These are phyloP conservation scores for Xylota sylvarum DNA, from an alignment of 2,888 invertebrate genomes.

Conservation along the genomic window DNA sequence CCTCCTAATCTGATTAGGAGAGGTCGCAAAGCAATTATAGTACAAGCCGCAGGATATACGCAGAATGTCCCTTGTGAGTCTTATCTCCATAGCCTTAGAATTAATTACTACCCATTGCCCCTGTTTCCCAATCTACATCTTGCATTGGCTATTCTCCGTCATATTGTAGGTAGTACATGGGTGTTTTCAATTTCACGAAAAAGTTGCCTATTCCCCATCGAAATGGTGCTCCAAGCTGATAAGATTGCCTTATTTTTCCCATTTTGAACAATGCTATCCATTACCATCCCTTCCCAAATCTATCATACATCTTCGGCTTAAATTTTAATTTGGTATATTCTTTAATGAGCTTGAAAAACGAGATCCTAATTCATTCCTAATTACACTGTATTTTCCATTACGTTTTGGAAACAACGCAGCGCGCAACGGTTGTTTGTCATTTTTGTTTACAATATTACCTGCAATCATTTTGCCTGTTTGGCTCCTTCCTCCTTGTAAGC, in stretches of 20 bases:
- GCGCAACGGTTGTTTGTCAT: conserved; percentile 9
- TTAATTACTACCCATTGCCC: no score
- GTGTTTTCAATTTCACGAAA: no score
- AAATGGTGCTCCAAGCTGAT: no score
- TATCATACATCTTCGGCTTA: neutral
- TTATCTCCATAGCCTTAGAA: no score
- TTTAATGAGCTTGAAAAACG: conserved; percentile 3
- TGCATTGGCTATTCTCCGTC: no score
- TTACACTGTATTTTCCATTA: conserved; percentile 1
- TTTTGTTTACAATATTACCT: conserved; percentile 22
- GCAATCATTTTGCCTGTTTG: conserved; percentile 9
- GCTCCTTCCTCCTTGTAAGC: neutral
- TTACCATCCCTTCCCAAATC: neutral
- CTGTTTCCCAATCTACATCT: no score
- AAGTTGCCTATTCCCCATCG: no score
- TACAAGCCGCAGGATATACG: no score
- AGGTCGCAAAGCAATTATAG: no score
- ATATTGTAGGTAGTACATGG: no score
- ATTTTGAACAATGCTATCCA: neutral
- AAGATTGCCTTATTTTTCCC: neutral
- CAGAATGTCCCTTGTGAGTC: no score
- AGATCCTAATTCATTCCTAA: conserved; percentile 8
- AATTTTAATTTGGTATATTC: neutral
- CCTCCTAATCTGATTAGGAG: no score
- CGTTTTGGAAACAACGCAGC: neutral